These are phyloP conservation scores for Pegea sp. DNA, from an alignment of 23 tunicate genomes.

Conservation along the genomic window DNA sequence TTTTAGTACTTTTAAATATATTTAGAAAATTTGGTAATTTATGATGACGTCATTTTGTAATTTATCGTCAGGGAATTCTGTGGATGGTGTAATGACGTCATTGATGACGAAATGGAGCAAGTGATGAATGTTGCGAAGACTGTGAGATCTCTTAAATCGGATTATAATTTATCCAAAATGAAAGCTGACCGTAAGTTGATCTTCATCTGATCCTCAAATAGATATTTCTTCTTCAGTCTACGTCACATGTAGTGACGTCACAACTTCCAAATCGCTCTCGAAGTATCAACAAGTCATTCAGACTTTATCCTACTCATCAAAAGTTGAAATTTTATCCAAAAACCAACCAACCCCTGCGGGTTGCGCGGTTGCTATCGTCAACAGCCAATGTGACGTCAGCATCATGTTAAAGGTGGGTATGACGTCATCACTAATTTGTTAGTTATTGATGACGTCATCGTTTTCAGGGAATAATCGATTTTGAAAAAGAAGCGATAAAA, in stretches of 20 bases:
- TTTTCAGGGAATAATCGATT: constrained; percentile 58
- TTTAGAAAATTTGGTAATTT: constrained; percentile 1
- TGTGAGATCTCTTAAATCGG: constrained; percentile 39
- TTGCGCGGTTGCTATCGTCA: constrained; percentile 76
- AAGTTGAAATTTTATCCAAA: constrained; percentile 8
- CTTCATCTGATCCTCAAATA: background rate
- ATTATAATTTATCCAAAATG: constrained; percentile 66
- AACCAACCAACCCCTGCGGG: constrained; percentile 52
- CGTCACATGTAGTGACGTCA: constrained; percentile 37
- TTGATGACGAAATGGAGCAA: constrained; percentile 37
- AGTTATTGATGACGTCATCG: background rate
- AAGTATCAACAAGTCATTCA: constrained; percentile 18
- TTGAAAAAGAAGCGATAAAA: constrained; percentile 55
- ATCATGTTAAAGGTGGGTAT: constrained; percentile 51
- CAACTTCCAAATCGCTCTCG: background rate
- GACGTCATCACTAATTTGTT: background rate
- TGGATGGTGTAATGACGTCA: constrained; percentile 15
- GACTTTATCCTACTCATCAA: constrained; percentile 54
- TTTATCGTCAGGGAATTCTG: background rate
- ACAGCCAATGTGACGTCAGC: constrained; percentile 60
- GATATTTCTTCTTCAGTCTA: constrained; percentile 13
- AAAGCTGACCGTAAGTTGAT: constrained; percentile 53
- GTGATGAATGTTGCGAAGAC: constrained; percentile 51
- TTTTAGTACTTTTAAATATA: too few relatives aligned
- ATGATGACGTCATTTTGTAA: background rate